These are phyloP conservation scores for Petrolisthes cinctipes DNA, from an alignment of 2,888 invertebrate genomes.

Conservation along the genomic window DNA sequence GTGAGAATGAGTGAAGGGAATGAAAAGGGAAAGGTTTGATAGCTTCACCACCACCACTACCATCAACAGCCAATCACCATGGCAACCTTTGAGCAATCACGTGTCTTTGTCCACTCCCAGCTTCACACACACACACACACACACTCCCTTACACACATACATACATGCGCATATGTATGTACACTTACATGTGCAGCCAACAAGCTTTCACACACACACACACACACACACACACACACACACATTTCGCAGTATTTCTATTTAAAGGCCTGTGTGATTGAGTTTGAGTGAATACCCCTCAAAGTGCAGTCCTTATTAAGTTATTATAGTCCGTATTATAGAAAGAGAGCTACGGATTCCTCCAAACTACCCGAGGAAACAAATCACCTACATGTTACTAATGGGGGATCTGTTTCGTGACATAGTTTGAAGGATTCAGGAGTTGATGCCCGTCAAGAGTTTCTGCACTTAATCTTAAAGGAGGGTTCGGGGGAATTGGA, in stretches of 20 bases:
- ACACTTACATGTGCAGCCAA: background rate
- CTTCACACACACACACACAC: constrained; percentile 17
- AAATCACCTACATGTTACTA: too few relatives aligned
- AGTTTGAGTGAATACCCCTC: too few relatives aligned
- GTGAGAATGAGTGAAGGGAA: background rate
- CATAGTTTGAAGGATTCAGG: too few relatives aligned
- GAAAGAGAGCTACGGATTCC: too few relatives aligned
- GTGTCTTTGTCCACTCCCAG: constrained; percentile 21
- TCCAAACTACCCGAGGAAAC: too few relatives aligned
- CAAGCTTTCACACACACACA: background rate
- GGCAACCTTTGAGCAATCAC: constrained; percentile 55
- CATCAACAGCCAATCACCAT: constrained; percentile 19
- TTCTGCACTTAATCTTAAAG: too few relatives aligned
- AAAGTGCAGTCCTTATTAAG: too few relatives aligned
- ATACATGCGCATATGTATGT: background rate
- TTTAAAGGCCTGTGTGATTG: background rate
- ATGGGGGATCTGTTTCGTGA: too few relatives aligned
- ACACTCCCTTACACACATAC: constrained; percentile 4
- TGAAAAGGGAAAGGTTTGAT: background rate
- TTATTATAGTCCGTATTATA: too few relatives aligned
- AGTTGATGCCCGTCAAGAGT: too few relatives aligned
- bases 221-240: background rate
- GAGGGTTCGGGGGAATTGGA: too few relatives aligned
- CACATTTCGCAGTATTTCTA: background rate
- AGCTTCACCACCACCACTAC: background rate